Evolutionary conservation across 2,888 invertebrate species (phyloP), one percentile per base, ranked within the genome.

Genomic region (Cynaeus angustus): DNA sequence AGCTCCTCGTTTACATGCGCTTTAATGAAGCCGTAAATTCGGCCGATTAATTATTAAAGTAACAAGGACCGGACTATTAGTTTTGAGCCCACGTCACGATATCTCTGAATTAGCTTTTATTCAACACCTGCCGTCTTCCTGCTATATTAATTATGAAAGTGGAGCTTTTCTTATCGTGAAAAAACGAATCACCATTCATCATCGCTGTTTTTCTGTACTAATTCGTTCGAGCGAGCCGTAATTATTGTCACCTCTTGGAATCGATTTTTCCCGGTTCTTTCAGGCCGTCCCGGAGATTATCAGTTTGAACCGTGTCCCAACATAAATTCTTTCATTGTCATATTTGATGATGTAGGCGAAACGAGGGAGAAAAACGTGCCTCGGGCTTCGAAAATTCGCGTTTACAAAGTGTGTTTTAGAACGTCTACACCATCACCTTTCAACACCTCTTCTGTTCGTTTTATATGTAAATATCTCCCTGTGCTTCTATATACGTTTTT

Each of bases 381-480:
- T 37, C 46, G 38, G 48, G 66, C 14, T 26, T 48, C 30, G 46
- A 16, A 66, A 56, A 66, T 56, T 37, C 66, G 48, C 56, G 48
- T 66, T 65, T 64, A 66, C 66, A 38, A 38, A 67, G 59, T 52
- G 66, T 67, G 59, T 59, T 67, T 67, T 48, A 50, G 59, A 67
- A 46, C 65, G 45, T 64, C 65, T 65, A 43, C 45, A 61, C 52
- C 68, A 55, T 61, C 68, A 55, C 68, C 62, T 59, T 55, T 61
- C 68, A 62, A 53, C 68, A 68, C 62, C 53, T 66, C 64, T 52
- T 65, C 66, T 48, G 56, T 56, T 61, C 68, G 62, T 45, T 68
- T 62, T 61, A 62, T 68, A 68, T 68, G 68, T 61, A 68, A 68
- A 68, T 68, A 62, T 62, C 10, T 26, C 28, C 5, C 12, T 10